These are phyloP conservation scores for Urocyon cinereoargenteus DNA, from an alignment of 2,797 vertebrate genomes.

Conservation along the genomic window DNA sequence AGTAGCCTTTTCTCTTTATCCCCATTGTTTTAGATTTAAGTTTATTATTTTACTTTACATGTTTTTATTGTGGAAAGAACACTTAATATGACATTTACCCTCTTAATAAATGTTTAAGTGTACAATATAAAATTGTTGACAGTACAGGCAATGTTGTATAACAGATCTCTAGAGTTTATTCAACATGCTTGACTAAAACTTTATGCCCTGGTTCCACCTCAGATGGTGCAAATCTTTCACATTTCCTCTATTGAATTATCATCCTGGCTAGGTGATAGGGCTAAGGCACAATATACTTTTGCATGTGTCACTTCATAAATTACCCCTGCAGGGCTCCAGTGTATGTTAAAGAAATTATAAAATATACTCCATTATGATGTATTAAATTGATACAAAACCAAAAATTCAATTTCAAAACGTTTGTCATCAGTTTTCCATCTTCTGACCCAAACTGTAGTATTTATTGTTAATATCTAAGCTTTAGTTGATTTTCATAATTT, in stretches of 20 bases:
- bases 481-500: no score
- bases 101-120: not conserved
- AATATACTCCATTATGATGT: no score
- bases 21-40: not conserved
- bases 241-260: not conserved
- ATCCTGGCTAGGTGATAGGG: not conserved
- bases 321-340: not conserved
- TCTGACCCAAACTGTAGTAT: no score
- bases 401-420: no score
- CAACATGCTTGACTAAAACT: not conserved
- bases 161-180: not conserved
- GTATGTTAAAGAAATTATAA: not conserved
- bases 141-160: not conserved
- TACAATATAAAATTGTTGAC: not conserved
- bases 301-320: not conserved
- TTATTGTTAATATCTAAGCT: no score
- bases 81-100: not conserved
- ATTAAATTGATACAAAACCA: no score
- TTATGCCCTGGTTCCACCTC: not conserved
- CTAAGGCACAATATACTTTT: not conserved
- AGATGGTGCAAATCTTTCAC: not conserved
- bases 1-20: not conserved
- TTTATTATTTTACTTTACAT: not conserved
- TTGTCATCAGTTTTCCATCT: no score
- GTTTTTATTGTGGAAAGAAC: not conserved